phyloP scores from a whole-genome alignment of 2,113 vertebrate species.

The Prunella fulvescens region DNA sequence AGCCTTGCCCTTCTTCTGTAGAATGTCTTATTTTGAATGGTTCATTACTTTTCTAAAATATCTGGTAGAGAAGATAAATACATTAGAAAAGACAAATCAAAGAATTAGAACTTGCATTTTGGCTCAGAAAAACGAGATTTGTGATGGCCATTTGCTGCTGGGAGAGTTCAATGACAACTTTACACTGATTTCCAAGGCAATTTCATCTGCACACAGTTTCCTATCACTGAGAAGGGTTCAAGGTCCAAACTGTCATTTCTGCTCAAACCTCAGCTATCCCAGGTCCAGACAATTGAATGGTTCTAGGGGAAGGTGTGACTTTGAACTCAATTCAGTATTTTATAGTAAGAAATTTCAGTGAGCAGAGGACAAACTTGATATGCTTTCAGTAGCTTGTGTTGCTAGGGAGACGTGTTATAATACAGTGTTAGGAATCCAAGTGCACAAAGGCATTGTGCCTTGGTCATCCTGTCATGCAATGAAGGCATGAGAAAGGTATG shows the following conservation, averaged over 20 bases:
- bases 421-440: background rate
- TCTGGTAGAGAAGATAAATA: background rate
- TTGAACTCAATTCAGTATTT: constrained; percentile 16
- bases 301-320: background rate
- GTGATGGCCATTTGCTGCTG: background rate
- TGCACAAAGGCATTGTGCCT: background rate
- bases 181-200: background rate
- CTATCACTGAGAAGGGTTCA: background rate
- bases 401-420: background rate
- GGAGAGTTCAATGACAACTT: background rate
- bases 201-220: background rate
- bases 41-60: background rate
- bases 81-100: background rate
- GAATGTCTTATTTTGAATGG: background rate
- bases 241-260: background rate
- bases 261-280: background rate
- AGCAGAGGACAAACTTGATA: background rate
- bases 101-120: background rate
- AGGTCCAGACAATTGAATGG: background rate
- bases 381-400: background rate
- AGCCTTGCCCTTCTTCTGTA: background rate
- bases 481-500: background rate
- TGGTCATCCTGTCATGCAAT: background rate
- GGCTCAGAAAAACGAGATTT: background rate
- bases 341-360: background rate